Conservation (phyloP, 1,140 invertebrate genomes). For the Drosophila repleta region DNA sequence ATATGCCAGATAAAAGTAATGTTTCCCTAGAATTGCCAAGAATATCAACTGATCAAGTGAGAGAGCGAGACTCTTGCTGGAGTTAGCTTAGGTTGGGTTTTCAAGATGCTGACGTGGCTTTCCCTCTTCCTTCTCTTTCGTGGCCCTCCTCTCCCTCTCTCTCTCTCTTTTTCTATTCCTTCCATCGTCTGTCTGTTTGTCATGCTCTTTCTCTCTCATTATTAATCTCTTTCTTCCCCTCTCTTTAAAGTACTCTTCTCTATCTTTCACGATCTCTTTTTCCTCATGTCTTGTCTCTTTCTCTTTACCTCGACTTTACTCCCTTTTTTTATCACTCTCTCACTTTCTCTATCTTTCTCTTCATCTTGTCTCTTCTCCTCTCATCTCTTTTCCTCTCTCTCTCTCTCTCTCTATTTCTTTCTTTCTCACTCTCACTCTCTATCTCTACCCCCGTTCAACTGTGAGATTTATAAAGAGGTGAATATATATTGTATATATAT, state of each 20-base stretch:
- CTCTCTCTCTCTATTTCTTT: not conserved
- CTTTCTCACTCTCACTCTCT: no score
- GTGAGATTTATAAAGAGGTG: constrained; percentile 4
- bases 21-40: constrained; percentile 13
- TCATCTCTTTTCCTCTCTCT: not conserved
- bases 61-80: not conserved
- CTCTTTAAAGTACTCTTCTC: no score
- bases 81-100: not conserved
- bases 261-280: not conserved
- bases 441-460: no score
- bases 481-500: constrained; percentile 15
- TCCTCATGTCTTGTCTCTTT: not conserved
- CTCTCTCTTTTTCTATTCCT: no score
- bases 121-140: not conserved
- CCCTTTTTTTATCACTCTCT: not conserved
- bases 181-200: no score
- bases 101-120: not conserved
- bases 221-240: not conserved
- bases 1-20: constrained; percentile 9
- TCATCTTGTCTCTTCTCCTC: not conserved
- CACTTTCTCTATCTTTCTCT: not conserved
- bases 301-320: not conserved
- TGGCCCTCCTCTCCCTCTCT: not conserved
- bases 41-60: constrained; percentile 1
- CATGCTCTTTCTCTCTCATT: no score